Evolutionary conservation across 1,140 invertebrate genomes (phyloP).

Genomic region (Plodia interpunctella): DNA sequence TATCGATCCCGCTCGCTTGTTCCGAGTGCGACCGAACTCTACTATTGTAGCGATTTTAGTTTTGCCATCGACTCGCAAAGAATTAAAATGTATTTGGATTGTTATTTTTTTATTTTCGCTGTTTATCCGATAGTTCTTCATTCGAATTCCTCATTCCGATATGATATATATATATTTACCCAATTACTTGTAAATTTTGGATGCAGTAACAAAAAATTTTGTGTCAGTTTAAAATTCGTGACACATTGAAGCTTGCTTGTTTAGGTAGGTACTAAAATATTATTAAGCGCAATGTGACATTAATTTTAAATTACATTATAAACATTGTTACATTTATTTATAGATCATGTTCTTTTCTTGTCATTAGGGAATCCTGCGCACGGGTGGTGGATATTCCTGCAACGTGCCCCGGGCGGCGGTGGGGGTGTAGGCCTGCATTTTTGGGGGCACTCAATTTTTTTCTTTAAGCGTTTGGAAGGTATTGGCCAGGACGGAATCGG

Average conservation of each 20-base stretch:
- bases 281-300: background rate
- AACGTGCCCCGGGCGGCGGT: constrained; percentile 20
- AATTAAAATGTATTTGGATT: background rate
- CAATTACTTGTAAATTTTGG: background rate
- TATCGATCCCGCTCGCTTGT: no score
- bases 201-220: no score
- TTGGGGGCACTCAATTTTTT: constrained; percentile 35
- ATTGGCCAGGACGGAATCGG: constrained; percentile 53
- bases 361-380: constrained; percentile 25
- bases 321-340: background rate
- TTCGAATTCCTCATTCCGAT: no score
- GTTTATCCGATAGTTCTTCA: background rate
- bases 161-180: no score
- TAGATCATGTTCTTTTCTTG: background rate
- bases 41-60: no score
- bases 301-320: no score
- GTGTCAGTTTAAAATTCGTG: no score
- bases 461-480: constrained; percentile 28
- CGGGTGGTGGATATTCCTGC: constrained; percentile 19
- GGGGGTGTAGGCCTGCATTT: constrained; percentile 34
- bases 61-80: no score
- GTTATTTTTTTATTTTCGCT: background rate
- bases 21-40: no score
- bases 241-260: no score
- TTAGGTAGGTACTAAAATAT: no score